Percentiles rank a stretch among this genome's conserved stretches.
These are phyloP conservation scores for Drosophila tripunctata DNA, from an alignment of 2,888 invertebrate genomes.

Conservation along the genomic window DNA sequence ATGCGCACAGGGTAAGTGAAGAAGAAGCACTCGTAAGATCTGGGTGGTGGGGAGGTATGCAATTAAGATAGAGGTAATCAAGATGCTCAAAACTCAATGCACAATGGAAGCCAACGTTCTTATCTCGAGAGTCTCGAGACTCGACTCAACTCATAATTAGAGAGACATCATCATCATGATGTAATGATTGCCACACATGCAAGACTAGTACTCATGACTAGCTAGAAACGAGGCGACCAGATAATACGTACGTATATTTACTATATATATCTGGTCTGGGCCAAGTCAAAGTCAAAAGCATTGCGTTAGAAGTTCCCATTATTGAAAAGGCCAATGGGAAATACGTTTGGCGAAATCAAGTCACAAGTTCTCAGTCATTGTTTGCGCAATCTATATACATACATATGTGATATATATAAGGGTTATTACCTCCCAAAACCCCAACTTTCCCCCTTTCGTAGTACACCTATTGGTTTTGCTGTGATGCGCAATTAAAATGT, in stretches of 20 bases:
- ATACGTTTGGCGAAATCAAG: constrained; percentile 41
- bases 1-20: constrained; percentile 92
- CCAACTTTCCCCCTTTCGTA: not conserved
- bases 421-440: constrained; percentile 1
- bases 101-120: constrained; percentile 45
- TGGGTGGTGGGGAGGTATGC: too few species aligned
- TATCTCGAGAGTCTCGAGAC: constrained; percentile 52
- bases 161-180: constrained; percentile 41
- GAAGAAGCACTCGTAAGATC: constrained; percentile 17
- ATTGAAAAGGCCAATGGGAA: constrained; percentile 54
- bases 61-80: constrained; percentile 35
- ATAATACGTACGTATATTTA: constrained; percentile 13
- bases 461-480: constrained; percentile 12
- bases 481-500: constrained; percentile 30
- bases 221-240: constrained; percentile 5
- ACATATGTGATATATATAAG: too few species aligned
- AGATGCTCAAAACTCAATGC: constrained; percentile 63
- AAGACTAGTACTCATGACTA: constrained; percentile 26
- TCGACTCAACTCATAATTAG: too few species aligned
- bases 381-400: constrained; percentile 35
- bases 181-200: constrained; percentile 75
- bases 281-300: constrained; percentile 52
- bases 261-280: not conserved
- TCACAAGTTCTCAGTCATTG: constrained; percentile 76
- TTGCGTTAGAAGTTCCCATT: constrained; percentile 67